These are phyloP conservation scores for western clawed frog (Xenopus tropicalis) DNA, from an alignment of 2,113 vertebrate genomes.

Conservation along the genomic window UCB_Xtro_10.0 CM004449.2:68124501-68125000, in stretches of 20 bases:
- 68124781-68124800: not conserved
- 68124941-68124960: not conserved
- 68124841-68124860: constrained; percentile 3
- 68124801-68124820: constrained; percentile 6
- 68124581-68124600: too few species aligned
- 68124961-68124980: not conserved
- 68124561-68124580: too few species aligned
- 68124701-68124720: constrained; percentile 48
- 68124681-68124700: constrained; percentile 57
- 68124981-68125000: not conserved
- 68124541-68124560: too few species aligned
- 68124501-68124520: too few species aligned
- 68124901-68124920: not conserved
- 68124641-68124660: constrained; percentile 32
- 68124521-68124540: too few species aligned
- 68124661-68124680: constrained; percentile 51
- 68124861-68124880: not conserved
- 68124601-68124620: not conserved
- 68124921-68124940: not conserved
- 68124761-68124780: not conserved
- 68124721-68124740: constrained; percentile 49
- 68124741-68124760: constrained; percentile 49
- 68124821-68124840: not conserved
- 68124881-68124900: not conserved
- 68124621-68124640: not conserved